Base-by-base conservation (phyloP, 2,888 invertebrate species). In the Dromius quadrimaculatus region DNA sequence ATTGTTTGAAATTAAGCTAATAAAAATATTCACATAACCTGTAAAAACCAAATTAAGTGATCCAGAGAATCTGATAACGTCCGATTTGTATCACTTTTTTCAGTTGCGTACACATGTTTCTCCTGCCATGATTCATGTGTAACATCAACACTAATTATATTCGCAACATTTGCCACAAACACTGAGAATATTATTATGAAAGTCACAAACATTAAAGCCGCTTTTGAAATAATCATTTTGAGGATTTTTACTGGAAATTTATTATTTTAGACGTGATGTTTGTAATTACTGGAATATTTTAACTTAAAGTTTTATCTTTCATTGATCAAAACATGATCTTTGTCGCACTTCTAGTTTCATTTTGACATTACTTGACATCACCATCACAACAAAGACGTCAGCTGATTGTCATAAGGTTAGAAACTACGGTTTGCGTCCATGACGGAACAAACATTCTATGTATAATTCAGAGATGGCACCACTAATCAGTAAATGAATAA, bases 41-140 rank as follows among this genome's bases (percentile, higher is more conserved):
- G 92, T 73, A 92, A 77, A 82, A 93, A 92, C 92, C 92, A 92
- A 74, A 92, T 83, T 54, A 93, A 80, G 77, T 90, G 86, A 45
- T 87, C 82, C 8, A 83, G 76, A 0, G 86, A 84, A 76, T 89
- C 85, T 43, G 84, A 86, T 76, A 83, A 83, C 71, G 79, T 76
- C 72, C 75, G 78, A 43, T 72, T 62, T 47, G 32, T 70, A 23
- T 28, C 61, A n/a, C 20, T 36, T 23, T 63, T 54, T 13, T 62
- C 57, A 47, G 54, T 59, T 34, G 71, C 50, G 41, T n/a, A n/a
- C n/a, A n/a, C n/a, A n/a, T n/a, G n/a, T n/a, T n/a, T n/a, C n/a
- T 74, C 64, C 9, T 68, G 43, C n/a, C n/a, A n/a, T n/a, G 8
- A 17, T 13, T 74, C 71, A 66, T 78, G 73, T 61, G 78, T 75